These are phyloP conservation scores for Drosophila robusta DNA, from an alignment of 2,888 invertebrate species.

Conservation along the genomic window DNA sequence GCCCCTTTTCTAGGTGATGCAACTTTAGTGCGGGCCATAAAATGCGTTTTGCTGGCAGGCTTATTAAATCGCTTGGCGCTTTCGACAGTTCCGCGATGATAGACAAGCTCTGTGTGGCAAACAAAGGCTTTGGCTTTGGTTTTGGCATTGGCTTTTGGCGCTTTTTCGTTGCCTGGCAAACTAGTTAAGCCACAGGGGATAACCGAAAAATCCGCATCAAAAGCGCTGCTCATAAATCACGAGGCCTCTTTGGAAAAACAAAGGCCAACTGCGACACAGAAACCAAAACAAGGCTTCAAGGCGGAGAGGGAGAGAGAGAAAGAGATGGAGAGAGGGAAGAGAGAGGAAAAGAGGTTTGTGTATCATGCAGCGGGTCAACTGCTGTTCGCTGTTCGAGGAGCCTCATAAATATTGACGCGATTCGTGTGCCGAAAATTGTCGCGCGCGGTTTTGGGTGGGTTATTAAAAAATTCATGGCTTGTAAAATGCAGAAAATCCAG, in stretches of 20 bases:
- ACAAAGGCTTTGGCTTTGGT: conserved; percentile 45
- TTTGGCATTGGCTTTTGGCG: conserved; percentile 3
- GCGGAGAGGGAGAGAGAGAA: not conserved
- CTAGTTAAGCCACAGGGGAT: conserved; percentile 53
- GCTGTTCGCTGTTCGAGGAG: conserved; percentile 13
- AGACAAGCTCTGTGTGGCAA: conserved; percentile 23
- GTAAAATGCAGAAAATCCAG: conserved; percentile 78
- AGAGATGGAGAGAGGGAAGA: too few species aligned
- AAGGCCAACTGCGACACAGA: conserved; percentile 35
- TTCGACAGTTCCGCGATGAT: conserved; percentile 38
- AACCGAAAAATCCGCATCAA: conserved; percentile 55
- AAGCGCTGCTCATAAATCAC: conserved; percentile 57
- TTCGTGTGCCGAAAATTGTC: conserved; percentile 69
- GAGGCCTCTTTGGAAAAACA: conserved; percentile 50
- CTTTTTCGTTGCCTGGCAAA: conserved; percentile 39
- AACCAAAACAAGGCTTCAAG: conserved; percentile 14
- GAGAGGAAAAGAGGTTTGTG: not conserved
- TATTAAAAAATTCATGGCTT: conserved; percentile 80
- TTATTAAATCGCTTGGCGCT: conserved; percentile 38
- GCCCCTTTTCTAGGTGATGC: not conserved
- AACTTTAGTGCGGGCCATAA: not conserved
- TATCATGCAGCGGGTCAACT: conserved; percentile 41
- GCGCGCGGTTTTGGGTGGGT: conserved; percentile 65
- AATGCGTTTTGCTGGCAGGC: conserved; percentile 6
- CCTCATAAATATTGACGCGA: conserved; percentile 79